Conservation (phyloP, 2,888 invertebrate species). For the Trichogramma dendrolimi region DNA sequence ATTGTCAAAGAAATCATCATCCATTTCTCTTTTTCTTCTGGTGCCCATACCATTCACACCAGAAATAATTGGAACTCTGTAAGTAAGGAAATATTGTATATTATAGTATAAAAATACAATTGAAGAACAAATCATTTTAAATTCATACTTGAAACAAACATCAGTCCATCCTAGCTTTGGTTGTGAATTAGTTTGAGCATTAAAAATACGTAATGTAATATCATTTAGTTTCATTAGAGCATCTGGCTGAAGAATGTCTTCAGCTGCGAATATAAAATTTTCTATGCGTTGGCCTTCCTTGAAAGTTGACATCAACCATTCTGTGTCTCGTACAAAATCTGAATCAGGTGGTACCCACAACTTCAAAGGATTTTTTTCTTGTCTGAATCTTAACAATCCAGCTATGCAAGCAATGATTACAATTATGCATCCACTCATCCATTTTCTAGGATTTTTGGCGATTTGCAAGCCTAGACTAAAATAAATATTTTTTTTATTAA, state of each 20-base stretch:
- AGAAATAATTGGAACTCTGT: constrained; percentile 46
- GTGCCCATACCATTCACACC: constrained; percentile 23
- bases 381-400: constrained; percentile 64
- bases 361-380: constrained; percentile 71
- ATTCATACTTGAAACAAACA: constrained; percentile 57
- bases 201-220: constrained; percentile 55
- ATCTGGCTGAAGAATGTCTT: constrained; percentile 64
- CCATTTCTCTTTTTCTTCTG: constrained; percentile 33
- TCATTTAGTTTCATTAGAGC: constrained; percentile 56
- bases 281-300: constrained; percentile 63
- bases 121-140: background rate
- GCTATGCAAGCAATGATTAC: constrained; percentile 59
- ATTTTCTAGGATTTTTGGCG: constrained; percentile 60
- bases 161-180: constrained; percentile 51
- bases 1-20: constrained; percentile 45
- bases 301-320: constrained; percentile 68
- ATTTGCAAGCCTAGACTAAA: constrained; percentile 60
- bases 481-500: constrained; percentile 3
- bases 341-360: constrained; percentile 74
- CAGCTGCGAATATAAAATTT: constrained; percentile 61
- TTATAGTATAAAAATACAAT: constrained; percentile 16
- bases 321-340: constrained; percentile 65
- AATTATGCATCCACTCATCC: constrained; percentile 57
- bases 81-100: constrained; percentile 19
- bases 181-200: constrained; percentile 43